Base-by-base conservation (phyloP, 2,797 vertebrate genomes). In the Rhodeus uyekii region DNA sequence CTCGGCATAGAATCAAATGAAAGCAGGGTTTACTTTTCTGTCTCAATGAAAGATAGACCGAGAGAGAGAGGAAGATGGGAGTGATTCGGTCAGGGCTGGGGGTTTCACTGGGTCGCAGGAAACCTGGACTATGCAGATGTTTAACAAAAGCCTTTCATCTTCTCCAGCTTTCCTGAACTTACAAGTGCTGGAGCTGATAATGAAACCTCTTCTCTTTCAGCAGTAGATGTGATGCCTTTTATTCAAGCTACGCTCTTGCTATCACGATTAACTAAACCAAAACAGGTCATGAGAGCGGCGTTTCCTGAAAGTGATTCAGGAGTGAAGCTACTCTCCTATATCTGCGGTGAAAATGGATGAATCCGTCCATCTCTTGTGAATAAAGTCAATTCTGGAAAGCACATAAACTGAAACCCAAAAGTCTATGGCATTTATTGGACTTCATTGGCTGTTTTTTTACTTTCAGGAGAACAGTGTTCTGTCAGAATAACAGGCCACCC, bases 1-100 rank as follows among this genome's bases (percentile, higher is more conserved):
- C 97, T 97, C 96, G 95, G 96, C 96, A 97, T 97, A 98, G 97
- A 98, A 99, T 99, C 96, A 98, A 96, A 96, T 95, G 95, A 96
- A 93, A 95, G 94, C 96, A 97, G 96, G 95, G 95, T 96, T 97
- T 96, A 95, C 96, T 96, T 95, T 95, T 93, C 95, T 96, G 89
- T 94, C 95, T 96, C 90, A 69, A 61, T 67, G 90, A 87, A 48
- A 91, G 86, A 88, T 84, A 38, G 86, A 89, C 83, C 86, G 89
- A 89, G 89, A 88, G 89, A 84, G 88, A 87, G 86, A 91, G 90
- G 89, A 87, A 80, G 5, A 87, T 87, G 87, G 87, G 86, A 89
- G 69, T 87, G 68, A 90, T 29, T 48, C 29, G 38, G 82, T n/a
- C 27, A 8, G 36, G 84, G 78, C 75, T 27, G 22, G 55, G 8